Base-by-base conservation (phyloP, 2,888 invertebrate species). In the Drosophila peninsularis region DNA sequence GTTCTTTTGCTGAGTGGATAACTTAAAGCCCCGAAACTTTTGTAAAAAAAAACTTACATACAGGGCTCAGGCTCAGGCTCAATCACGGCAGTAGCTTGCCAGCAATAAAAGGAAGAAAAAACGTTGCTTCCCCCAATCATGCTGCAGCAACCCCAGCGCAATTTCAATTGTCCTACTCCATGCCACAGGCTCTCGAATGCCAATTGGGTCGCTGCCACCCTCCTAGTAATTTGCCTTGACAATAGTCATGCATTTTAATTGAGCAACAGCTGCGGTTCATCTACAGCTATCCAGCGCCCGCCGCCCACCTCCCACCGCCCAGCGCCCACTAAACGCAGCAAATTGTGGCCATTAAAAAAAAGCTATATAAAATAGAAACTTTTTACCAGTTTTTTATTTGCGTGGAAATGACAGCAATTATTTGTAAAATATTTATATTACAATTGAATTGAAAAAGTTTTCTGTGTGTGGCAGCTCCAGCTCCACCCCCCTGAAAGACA, bases 391-490 rank as follows among this genome's bases (percentile, higher is more conserved):
- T 68, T 68, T 70, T 45, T 49, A 21, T 44, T 45, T 58, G 37
- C 21, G 53, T 66, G 63, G 45, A 75, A 78, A 68, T 55, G 65
- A 67, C 75, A 61, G 80, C 88, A 88, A 86, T 88, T 88, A 87
- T 87, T 87, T 87, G 83, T 86, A 86, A 87, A 88, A 87, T 87
- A 88, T 87, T 87, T 87, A 83, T 87, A 86, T 78, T 73, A 75
- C 88, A 87, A 87, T 88, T 88, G 88, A 86, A 86, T 88, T 87
- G 88, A 81, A 84, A 87, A 87, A 83, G 67, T 88, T 88, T 86
- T 87, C 75, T 82, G 78, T 74, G 56, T 75, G 58, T 81, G 81
- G 78, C 82, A 84, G 70, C 67, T 62, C 36, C 68, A 21, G 9
- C 1, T 9, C 14, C 2, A 21, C 21, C 2, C 10, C 11, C 27